Base-by-base conservation (phyloP, 2,888 invertebrate genomes). In the Xestia xanthographa region DNA sequence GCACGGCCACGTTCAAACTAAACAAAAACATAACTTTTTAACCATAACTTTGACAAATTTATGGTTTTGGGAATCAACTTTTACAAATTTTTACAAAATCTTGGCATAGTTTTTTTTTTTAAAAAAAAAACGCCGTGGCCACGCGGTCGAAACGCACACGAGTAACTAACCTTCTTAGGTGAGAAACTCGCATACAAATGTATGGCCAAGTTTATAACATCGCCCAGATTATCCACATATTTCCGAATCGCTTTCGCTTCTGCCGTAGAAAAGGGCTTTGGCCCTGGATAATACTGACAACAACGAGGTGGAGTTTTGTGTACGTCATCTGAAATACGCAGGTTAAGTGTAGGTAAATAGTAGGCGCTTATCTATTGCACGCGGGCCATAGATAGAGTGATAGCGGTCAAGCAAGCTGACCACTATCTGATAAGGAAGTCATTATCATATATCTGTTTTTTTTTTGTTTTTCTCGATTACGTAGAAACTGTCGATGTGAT, bases 111-210 rank as follows among this genome's bases (percentile, higher is more conserved):
- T n/a, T n/a, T n/a, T n/a, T n/a, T n/a, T n/a, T n/a, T n/a, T n/a
- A n/a, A n/a, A n/a, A n/a, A n/a, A n/a, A n/a, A n/a, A n/a, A n/a
- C n/a, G n/a, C n/a, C n/a, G n/a, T n/a, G n/a, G n/a, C n/a, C n/a
- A n/a, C n/a, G n/a, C n/a, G n/a, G n/a, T n/a, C n/a, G n/a, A n/a
- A n/a, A n/a, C n/a, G n/a, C n/a, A n/a, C n/a, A 29, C 62, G 34
- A 20, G 4, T 75, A 20, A 79, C 69, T 8, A 66, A 87, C 96
- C 94, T 95, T 96, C 88, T 93, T 96, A 20, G 91, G 89, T 50
- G 91, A 87, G 83, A 94, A 96, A 84, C 95, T 96, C 20, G 95
- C 95, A 85, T 96, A 94, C 80, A 96, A 89, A 89, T 96, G 94
- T 84, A 96, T 93, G 5, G 94, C 94, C 77, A 96, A 85, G 38